These are phyloP conservation scores for Epinotia ramella DNA, from an alignment of 2,888 invertebrate genomes.

Conservation along the genomic window DNA sequence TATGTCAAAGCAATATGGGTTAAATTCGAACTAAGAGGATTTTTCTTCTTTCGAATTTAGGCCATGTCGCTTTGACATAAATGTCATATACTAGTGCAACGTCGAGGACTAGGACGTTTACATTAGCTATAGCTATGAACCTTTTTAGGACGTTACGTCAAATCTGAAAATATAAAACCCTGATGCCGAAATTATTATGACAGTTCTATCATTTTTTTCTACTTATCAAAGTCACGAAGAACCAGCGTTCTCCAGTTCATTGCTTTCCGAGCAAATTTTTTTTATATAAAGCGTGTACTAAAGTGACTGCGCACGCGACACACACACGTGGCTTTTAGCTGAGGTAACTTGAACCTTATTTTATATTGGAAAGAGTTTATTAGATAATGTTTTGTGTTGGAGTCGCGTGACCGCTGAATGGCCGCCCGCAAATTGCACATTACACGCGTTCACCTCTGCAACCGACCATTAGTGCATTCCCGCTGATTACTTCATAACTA, in stretches of 20 bases:
- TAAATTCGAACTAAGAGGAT: too few relatives aligned
- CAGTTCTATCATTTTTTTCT: background rate
- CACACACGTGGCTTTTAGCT: constrained; percentile 5
- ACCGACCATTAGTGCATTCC: constrained; percentile 80
- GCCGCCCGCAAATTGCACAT: constrained; percentile 79
- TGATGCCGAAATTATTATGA: background rate
- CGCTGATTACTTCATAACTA: constrained; percentile 79
- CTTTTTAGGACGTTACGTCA: too few relatives aligned
- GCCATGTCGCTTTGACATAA: too few relatives aligned
- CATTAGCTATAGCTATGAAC: too few relatives aligned
- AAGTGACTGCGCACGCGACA: constrained; percentile 31
- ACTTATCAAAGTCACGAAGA: background rate
- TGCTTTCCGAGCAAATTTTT: constrained; percentile 32
- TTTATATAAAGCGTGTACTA: constrained; percentile 18
- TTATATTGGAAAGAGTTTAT: constrained; percentile 21
- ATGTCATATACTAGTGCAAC: too few relatives aligned
- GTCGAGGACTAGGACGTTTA: too few relatives aligned
- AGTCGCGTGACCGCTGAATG: constrained; percentile 77
- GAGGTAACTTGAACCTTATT: constrained; percentile 22
- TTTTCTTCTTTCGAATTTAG: too few relatives aligned
- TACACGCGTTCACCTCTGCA: constrained; percentile 76
- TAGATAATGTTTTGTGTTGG: constrained; percentile 46
- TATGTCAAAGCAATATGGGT: too few relatives aligned
- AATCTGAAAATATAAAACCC: too few relatives aligned
- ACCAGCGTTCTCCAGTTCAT: constrained; percentile 6